Evolutionary conservation across 2,113 vertebrate genomes (phyloP), one percentile per base, ranked within the genome.

Genomic region (Pachycephala philippinensis): DNA sequence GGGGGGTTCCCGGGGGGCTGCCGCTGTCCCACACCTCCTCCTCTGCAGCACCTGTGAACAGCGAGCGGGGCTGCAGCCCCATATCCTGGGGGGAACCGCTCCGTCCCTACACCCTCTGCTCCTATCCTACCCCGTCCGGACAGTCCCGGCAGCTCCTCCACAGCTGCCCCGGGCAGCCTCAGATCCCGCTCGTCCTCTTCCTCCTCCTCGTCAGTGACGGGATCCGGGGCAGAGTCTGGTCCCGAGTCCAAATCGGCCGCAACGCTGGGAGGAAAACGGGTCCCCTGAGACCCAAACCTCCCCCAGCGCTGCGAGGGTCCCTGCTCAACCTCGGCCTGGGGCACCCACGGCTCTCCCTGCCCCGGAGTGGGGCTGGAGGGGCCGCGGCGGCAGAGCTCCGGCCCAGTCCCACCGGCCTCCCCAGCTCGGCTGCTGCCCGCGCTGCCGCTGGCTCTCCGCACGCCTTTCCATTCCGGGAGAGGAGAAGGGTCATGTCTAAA

Each of bases 401-500:
- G 50, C 70, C 49, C 30, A 2, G 59, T 8, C 30, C 74, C 69
- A 6, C 5, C 7, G 2, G 82, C 54, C 63, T 33, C 15, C 74
- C 56, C 74, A 44, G 74, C 74, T 20, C 11, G 7, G 45, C 69
- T 52, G 13, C 83, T 53, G 68, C n/a, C 81, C 5, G 10, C 1
- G 1, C 50, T 45, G 84, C 47, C 3, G 6, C 19, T 3, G 31
- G 83, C 89, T 75, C 65, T 3, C 24, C 1, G 0, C 72, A 60
- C 83, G 77, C 90, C 82, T 96, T 97, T 94, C 96, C 95, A 96
- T 96, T 97, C 96, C 21, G 75, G 96, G 96, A 95, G 31, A 80
- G 96, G 94, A 97, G 95, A 88, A 92, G 94, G 90, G 95, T 95
- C 96, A 95, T 20, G 30, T 6, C 96, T 96, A 97, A 96, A 97